These are phyloP conservation scores for Chelidonichthys spinosus DNA, from an alignment of 2,797 vertebrate species.

Conservation along the genomic window DNA sequence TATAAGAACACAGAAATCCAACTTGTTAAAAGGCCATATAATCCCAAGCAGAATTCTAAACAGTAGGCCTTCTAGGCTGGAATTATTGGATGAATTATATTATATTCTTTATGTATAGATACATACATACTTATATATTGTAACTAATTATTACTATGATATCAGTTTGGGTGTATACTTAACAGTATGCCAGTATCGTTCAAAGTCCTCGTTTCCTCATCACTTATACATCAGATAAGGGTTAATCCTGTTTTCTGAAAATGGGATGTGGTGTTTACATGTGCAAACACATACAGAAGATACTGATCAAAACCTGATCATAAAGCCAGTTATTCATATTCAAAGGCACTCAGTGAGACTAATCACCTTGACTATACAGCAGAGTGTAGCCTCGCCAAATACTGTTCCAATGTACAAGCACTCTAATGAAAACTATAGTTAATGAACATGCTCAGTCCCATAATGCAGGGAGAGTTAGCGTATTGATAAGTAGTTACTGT, in stretches of 20 bases:
- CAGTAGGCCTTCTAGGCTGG: background rate
- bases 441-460: background rate
- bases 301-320: no score
- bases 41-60: slow-evolving; percentile 35
- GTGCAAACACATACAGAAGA: no score
- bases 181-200: no score
- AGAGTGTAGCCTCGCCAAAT: background rate
- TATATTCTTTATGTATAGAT: background rate
- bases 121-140: background rate
- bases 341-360: no score
- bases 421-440: background rate
- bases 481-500: background rate
- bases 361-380: background rate
- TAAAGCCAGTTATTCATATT: no score
- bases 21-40: slow-evolving; percentile 43
- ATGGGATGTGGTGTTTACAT: no score
- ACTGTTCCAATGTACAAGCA: background rate
- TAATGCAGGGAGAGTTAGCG: background rate
- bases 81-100: slow-evolving; percentile 6
- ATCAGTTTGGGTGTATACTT: no score
- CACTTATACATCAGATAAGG: no score
- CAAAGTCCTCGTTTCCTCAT: no score
- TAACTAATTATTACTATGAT: no score
- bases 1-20: slow-evolving; percentile 41
- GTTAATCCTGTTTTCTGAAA: no score